phyloP scores from a whole-genome alignment of 1,140 invertebrate genomes.

The Drosophila pseudoobscura region DNA sequence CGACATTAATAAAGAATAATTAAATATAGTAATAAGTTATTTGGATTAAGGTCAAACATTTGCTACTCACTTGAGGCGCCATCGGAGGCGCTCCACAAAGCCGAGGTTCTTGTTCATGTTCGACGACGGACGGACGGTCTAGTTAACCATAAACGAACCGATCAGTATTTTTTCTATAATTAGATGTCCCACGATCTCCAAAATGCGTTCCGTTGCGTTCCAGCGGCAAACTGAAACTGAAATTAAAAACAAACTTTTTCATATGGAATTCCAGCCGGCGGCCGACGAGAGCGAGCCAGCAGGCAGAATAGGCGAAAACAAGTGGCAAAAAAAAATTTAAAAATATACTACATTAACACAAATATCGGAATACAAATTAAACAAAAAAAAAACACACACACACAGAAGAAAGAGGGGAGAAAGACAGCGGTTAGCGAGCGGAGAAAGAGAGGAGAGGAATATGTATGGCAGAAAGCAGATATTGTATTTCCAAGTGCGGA shows the following conservation, averaged over 20 bases:
- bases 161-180: conserved; percentile 19
- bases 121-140: conserved; percentile 9
- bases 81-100: conserved; percentile 71
- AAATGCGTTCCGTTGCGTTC: conserved; percentile 53
- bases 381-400: conserved; percentile 28
- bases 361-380: conserved; percentile 74
- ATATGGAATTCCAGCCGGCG: conserved; percentile 51
- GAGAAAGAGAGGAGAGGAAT: conserved; percentile 32
- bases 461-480: conserved; percentile 35
- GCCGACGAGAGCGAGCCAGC: conserved; percentile 1
- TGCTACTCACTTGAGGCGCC: conserved; percentile 74
- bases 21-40: conserved; percentile 46
- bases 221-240: conserved; percentile 74
- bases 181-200: conserved; percentile 34
- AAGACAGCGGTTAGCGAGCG: conserved; percentile 34
- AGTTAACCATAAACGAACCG: conserved; percentile 25
- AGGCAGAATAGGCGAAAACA: conserved; percentile 40
- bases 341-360: conserved; percentile 60
- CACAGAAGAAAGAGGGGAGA: conserved; percentile 33
- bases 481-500: conserved; percentile 2
- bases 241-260: conserved; percentile 63
- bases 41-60: conserved; percentile 34
- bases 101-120: conserved; percentile 72
- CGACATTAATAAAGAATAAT: conserved; percentile 36
- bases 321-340: conserved; percentile 34